Evolutionary conservation across 2,113 vertebrate genomes (phyloP), one percentile per base, ranked within the genome.

Genomic region (Epinephelus lanceolatus): DNA sequence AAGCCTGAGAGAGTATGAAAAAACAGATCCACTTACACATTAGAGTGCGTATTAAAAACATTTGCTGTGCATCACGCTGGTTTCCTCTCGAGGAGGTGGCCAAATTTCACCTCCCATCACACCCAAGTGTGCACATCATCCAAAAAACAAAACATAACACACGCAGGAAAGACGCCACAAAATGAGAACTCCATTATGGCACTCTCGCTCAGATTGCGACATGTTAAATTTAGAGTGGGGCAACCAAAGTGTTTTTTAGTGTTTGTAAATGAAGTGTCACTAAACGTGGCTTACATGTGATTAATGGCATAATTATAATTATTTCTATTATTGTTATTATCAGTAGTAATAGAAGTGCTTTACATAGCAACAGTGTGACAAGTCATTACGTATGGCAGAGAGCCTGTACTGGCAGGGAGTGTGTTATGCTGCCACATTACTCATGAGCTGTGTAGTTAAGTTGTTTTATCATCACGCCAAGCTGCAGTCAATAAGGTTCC

Each of bases 321-420:
- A 89, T 90, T 80, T 79, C 60, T 90, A 84, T 88, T 86, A 83
- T 79, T 85, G 52, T 87, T 88, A 86, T 90, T 63, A 85, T 89
- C 78, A 90, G 90, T 81, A 85, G 80, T 78, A 66, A 69, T 78
- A 59, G 51, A 78, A 60, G 63, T 86, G 37, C 78, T 88, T 81
- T 84, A 85, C 91, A 89, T 88, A 89, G 85, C 77, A 90, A 91
- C 85, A 56, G 67, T 88, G 89, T 90, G 91, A 90, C 81, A 93
- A 90, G 92, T 78, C 87, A 92, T 94, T 93, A 91, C 53, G 60
- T 30, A 75, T 83, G 89, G 86, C 88, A 78, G 49, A 49, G 60
- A 21, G 88, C 82, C 89, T 69, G 49, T 27, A 23, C 81, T 93
- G 85, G 88, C 86, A 84, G 55, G 19, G 63, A 79, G 52, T 84